These are phyloP conservation scores for Anguilla marmorata DNA, from an alignment of 2,797 vertebrate genomes.

Conservation along the genomic window DNA sequence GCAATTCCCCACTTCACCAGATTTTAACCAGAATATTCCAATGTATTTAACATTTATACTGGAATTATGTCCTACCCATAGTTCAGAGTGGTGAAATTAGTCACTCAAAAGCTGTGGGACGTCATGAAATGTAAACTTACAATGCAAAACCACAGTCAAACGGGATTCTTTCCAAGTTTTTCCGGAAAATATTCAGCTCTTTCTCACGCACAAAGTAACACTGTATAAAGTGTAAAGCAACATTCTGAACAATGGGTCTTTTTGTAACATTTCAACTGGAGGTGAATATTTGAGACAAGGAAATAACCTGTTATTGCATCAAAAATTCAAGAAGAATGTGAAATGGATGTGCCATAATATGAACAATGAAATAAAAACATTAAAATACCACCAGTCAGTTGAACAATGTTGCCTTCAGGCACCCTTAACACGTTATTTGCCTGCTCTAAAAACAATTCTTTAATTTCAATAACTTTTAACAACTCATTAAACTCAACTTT, in stretches of 20 bases:
- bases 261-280: background rate
- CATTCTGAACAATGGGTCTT: background rate
- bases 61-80: background rate
- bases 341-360: too few species aligned
- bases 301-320: background rate
- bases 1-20: background rate
- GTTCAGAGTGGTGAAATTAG: background rate
- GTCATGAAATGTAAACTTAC: background rate
- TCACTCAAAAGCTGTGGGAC: background rate
- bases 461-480: too few species aligned
- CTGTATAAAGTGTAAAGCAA: background rate
- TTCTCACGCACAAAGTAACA: background rate
- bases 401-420: too few species aligned
- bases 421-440: too few species aligned
- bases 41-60: too few species aligned
- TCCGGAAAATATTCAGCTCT: background rate
- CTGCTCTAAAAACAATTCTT: too few species aligned
- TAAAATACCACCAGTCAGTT: background rate
- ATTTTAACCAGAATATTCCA: background rate
- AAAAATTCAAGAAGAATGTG: background rate
- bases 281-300: background rate
- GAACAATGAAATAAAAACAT: too few species aligned
- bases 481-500: too few species aligned
- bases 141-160: background rate
- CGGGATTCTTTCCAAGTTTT: background rate